Conservation (phyloP, 2,113 vertebrate species). For the Ibidorhyncha struthersii region DNA sequence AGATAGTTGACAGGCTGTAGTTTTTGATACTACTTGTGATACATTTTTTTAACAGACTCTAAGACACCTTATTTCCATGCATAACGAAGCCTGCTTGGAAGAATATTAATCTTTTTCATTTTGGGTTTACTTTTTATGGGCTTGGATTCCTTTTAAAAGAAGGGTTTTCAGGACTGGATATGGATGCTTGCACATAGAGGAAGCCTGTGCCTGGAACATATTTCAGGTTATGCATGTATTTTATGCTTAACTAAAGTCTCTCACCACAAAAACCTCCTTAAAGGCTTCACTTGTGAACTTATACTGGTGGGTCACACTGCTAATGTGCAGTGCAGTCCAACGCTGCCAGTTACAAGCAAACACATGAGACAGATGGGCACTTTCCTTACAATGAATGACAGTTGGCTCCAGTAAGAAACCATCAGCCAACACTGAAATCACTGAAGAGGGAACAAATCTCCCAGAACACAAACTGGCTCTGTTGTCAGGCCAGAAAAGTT, state of each 20-base stretch:
- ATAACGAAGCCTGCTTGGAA: not conserved
- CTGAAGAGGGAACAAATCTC: conserved; percentile 7
- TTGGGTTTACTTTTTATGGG: not conserved
- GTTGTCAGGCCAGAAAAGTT: conserved; percentile 32
- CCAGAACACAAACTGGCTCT: not conserved
- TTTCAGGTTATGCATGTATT: not conserved
- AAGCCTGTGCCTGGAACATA: not conserved
- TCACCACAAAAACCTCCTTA: not conserved
- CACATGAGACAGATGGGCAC: conserved; percentile 12
- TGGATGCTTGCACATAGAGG: not conserved
- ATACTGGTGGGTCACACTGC: not conserved
- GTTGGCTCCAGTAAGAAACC: not conserved
- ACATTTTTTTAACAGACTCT: not conserved
- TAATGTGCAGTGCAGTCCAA: not conserved
- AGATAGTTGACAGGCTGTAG: not conserved
- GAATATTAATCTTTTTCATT: not conserved
- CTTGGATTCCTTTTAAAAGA: conserved; percentile 15
- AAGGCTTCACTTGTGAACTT: conserved; percentile 34
- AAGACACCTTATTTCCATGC: not conserved
- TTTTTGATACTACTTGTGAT: not conserved
- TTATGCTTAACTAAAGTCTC: not conserved
- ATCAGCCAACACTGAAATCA: not conserved
- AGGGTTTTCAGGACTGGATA: not conserved
- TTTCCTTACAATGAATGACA: not conserved
- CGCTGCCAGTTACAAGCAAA: conserved; percentile 3